Evolutionary conservation across 92 coral and sea anemone genomes (phyloP).

Genomic region (Nematostella vectensis): DNA sequence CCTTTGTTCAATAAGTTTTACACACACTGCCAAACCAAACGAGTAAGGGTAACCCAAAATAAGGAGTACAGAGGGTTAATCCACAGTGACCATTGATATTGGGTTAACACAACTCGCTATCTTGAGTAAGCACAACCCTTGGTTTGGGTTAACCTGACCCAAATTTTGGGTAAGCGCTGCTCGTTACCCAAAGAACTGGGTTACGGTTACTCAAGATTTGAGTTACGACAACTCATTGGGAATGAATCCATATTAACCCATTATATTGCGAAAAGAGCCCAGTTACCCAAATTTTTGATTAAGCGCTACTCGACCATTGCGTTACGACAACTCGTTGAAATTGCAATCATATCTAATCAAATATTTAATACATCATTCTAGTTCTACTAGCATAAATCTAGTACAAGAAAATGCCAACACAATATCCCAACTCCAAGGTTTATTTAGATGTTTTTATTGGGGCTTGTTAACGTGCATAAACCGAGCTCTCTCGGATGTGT

Average conservation of each 20-base stretch:
- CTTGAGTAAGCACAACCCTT: conserved; percentile 2
- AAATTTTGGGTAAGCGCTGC: conserved; percentile 1
- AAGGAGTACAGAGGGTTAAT: conserved; percentile 6
- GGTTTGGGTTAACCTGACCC: conserved; percentile 1
- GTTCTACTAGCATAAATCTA: neutral
- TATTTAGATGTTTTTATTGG: no score
- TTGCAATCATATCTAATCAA: no score
- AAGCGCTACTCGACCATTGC: neutral
- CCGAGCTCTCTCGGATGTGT: no score
- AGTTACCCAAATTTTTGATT: conserved; percentile 2
- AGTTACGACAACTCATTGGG: conserved; percentile 12
- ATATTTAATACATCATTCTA: no score
- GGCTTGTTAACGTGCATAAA: no score
- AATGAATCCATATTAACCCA: conserved; percentile 14
- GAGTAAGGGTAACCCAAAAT: conserved; percentile 13
- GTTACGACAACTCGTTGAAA: no score
- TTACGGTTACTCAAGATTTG: conserved; percentile 10
- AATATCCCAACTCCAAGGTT: neutral
- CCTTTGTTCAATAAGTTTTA: no score
- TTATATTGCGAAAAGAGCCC: conserved; percentile 2
- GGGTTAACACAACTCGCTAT: neutral
- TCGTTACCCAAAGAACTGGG: neutral
- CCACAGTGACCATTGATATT: conserved; percentile 15
- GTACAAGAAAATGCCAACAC: neutral
- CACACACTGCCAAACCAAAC: conserved; percentile 1